Conservation (phyloP, 2,888 invertebrate genomes). For the Odontothrips loti region DNA sequence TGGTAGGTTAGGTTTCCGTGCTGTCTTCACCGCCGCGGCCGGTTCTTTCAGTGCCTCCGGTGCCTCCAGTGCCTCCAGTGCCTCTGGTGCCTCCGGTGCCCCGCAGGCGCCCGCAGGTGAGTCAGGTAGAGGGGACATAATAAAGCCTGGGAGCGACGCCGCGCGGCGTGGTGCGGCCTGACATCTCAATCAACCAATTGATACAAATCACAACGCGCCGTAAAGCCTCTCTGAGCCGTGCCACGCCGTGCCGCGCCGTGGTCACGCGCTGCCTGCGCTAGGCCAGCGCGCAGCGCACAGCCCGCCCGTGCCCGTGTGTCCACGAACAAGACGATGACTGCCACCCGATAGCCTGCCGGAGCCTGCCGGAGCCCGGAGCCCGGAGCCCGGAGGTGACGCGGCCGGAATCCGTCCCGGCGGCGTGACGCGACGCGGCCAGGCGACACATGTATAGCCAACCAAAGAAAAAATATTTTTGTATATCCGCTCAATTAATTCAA, state of each 20-base stretch:
- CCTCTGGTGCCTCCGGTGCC: too few relatives aligned
- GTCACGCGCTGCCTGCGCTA: neutral
- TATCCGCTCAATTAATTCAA: too few relatives aligned
- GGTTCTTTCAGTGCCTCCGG: too few relatives aligned
- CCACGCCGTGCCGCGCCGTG: neutral
- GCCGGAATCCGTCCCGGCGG: neutral
- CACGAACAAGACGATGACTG: slow-evolving; percentile 2
- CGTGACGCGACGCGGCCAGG: neutral
- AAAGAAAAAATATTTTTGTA: too few relatives aligned
- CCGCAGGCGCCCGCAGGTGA: too few relatives aligned
- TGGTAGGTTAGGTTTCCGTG: too few relatives aligned
- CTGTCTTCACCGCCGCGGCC: too few relatives aligned
- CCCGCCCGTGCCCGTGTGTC: too few relatives aligned
- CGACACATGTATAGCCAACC: neutral
- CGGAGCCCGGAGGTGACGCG: neutral
- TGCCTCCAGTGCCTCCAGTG: too few relatives aligned
- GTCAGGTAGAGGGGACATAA: too few relatives aligned
- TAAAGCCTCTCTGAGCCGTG: neutral
- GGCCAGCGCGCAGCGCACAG: neutral
- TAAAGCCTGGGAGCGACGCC: neutral
- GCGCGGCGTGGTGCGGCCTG: neutral
- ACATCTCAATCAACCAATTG: slow-evolving; percentile 23
- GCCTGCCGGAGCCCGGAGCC: too few relatives aligned
- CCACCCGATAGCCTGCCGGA: neutral
- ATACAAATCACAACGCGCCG: slow-evolving; percentile 9